These are phyloP conservation scores for Lasioglossum pauxillum DNA, from an alignment of 2,888 invertebrate genomes.

Conservation along the genomic window DNA sequence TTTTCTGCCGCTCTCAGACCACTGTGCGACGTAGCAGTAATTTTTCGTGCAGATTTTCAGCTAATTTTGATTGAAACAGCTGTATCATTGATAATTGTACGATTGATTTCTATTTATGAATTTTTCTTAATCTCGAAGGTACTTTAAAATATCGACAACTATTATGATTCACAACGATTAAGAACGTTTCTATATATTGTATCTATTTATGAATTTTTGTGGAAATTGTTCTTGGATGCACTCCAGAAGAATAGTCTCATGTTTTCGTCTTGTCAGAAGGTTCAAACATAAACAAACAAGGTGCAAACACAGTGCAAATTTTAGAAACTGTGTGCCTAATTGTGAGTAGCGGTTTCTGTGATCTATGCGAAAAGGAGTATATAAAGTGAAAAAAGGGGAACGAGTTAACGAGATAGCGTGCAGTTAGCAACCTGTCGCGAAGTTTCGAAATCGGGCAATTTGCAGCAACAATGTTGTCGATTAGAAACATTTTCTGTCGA, in stretches of 20 bases:
- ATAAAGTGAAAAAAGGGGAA: neutral
- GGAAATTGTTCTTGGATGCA: neutral
- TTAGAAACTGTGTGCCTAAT: neutral
- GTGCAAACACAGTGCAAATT: neutral
- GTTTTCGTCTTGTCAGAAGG: neutral
- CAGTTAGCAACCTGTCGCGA: slow-evolving; percentile 6
- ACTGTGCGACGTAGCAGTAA: too few species aligned
- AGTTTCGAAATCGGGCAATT: slow-evolving; percentile 62
- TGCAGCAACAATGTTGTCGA: slow-evolving; percentile 57
- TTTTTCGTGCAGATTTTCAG: neutral
- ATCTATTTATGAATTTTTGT: neutral
- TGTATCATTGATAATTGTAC: too few species aligned
- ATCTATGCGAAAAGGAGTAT: neutral
- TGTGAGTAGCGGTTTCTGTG: neutral
- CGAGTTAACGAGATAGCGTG: slow-evolving; percentile 7
- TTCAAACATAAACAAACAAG: neutral
- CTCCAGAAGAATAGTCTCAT: neutral
- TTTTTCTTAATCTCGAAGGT: too few species aligned
- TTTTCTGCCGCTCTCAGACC: too few species aligned
- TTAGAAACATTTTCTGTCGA: too few species aligned
- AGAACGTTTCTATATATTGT: neutral
- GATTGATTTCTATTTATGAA: too few species aligned
- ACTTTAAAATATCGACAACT: neutral
- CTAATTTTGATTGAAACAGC: neutral
- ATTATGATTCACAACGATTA: neutral